Conservation (phyloP, 2,888 invertebrate species). For the Heliconius ismenius region DNA sequence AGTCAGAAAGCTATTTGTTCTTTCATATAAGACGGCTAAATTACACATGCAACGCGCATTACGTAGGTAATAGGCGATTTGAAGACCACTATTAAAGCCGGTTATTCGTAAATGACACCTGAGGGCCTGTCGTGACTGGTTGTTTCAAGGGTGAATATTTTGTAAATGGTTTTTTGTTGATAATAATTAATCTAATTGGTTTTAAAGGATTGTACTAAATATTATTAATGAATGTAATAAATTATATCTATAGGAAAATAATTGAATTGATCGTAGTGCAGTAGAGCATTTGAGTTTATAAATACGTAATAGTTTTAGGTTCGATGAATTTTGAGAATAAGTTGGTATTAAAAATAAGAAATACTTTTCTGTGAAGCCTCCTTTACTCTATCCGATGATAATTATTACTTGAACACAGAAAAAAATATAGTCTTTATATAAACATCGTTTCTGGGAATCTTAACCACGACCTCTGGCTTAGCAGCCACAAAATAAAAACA, state of each 20-base stretch:
- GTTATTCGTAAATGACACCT: conserved; percentile 36
- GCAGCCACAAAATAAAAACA: not conserved
- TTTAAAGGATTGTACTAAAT: not conserved
- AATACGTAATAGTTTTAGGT: not conserved
- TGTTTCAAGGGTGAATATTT: conserved; percentile 4
- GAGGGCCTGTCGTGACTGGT: conserved; percentile 38
- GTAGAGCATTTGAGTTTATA: not conserved
- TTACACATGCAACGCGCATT: conserved; percentile 30
- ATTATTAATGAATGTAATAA: not conserved
- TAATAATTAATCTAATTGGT: conserved; percentile 10
- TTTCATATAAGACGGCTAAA: conserved; percentile 17
- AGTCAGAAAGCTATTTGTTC: conserved; percentile 10
- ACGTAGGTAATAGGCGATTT: conserved; percentile 26
- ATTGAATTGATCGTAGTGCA: not conserved
- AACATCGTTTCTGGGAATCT: not conserved
- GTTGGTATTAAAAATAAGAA: no score
- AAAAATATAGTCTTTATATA: not conserved
- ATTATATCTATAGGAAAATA: not conserved
- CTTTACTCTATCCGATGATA: no score
- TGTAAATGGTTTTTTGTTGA: conserved; percentile 6
- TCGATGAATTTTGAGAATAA: not conserved
- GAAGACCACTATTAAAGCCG: conserved; percentile 32
- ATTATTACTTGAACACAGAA: not conserved
- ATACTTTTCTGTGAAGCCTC: no score
- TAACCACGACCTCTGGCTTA: not conserved